Percentiles rank a stretch among this genome's conserved stretches.
Conservation (phyloP, 2,888 invertebrate genomes). For the Cancer borealis region DNA sequence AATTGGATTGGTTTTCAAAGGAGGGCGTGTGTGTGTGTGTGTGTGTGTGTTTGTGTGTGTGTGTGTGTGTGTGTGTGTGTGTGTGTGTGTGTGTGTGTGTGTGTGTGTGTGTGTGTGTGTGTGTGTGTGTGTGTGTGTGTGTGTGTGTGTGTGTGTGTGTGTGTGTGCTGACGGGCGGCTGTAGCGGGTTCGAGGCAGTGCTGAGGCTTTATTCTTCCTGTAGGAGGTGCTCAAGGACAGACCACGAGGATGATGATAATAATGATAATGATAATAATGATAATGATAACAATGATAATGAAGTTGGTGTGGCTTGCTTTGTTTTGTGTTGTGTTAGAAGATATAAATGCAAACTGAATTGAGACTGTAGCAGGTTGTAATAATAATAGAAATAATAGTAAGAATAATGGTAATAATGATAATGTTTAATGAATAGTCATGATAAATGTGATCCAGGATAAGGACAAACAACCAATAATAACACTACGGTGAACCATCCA, state of each 20-base stretch:
- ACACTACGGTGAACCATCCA: neutral
- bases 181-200: neutral
- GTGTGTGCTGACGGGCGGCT: neutral
- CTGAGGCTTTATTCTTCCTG: neutral
- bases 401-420: neutral
- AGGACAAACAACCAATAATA: neutral
- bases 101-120: neutral
- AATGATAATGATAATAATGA: neutral
- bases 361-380: too few species aligned
- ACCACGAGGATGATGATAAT: too few species aligned
- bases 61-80: too few species aligned
- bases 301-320: too few species aligned
- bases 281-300: neutral
- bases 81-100: neutral
- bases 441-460: neutral
- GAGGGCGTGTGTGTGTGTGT: neutral
- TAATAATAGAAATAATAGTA: neutral
- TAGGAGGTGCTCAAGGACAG: neutral
- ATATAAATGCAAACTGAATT: too few species aligned
- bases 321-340: too few species aligned
- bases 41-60: too few species aligned
- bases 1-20: constrained; percentile 3
- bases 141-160: too few species aligned
- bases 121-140: too few species aligned
- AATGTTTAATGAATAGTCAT: neutral